Conservation (phyloP, 1,140 invertebrate genomes). For the Metaphire vulgaris region DNA sequence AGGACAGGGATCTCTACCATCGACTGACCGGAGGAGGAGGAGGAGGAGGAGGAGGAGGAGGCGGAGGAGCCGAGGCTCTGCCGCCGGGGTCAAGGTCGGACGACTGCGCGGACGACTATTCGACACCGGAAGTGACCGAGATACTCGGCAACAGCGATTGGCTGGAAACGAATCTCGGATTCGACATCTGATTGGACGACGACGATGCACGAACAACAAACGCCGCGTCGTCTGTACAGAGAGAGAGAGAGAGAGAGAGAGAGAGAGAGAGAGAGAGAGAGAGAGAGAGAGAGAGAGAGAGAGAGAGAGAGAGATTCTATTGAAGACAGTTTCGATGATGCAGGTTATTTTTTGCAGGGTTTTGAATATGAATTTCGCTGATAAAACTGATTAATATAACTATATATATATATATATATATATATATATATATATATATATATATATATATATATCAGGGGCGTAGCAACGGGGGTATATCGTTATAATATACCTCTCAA, state of each 20-base stretch:
- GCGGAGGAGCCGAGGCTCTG: no score
- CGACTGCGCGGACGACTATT: not conserved
- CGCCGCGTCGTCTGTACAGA: slow-evolving; percentile 44
- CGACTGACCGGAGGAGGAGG: no score
- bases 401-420: no score
- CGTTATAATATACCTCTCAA: no score
- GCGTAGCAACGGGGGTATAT: no score
- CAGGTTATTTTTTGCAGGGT: no score
- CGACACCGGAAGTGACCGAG: not conserved
- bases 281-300: slow-evolving; percentile 21
- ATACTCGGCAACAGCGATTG: not conserved
- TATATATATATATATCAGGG: no score
- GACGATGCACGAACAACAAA: slow-evolving; percentile 83
- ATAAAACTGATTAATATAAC: no score
- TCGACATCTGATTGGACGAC: slow-evolving; percentile 2
- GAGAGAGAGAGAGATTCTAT: slow-evolving; percentile 13
- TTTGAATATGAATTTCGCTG: no score
- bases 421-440: no score
- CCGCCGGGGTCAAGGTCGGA: not conserved
- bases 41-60: no score
- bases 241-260: slow-evolving; percentile 23
- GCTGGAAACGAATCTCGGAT: not conserved
- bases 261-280: slow-evolving; percentile 22
- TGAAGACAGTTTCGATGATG: no score
- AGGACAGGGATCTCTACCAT: not conserved